Evolutionary conservation across 2,113 vertebrate genomes (phyloP).

Genomic region (Varanus komodoensis): DNA sequence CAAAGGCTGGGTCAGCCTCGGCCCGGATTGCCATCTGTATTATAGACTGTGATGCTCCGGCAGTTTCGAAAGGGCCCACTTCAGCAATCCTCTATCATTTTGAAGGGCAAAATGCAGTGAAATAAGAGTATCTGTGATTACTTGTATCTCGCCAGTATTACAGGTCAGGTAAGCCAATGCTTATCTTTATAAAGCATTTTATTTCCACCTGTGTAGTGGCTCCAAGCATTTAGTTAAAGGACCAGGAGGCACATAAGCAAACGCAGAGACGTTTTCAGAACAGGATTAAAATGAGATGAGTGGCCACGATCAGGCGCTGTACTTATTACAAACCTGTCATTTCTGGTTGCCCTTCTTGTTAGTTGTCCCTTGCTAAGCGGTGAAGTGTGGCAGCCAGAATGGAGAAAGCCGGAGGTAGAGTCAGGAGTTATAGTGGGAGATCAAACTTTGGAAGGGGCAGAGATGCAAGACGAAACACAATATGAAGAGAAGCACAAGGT

Average conservation of each 20-base stretch:
- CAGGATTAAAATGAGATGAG: constrained; percentile 10
- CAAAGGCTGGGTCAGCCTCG: background rate
- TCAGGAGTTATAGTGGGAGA: constrained; percentile 11
- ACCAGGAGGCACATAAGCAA: background rate
- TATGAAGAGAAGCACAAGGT: background rate
- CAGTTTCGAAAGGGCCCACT: background rate
- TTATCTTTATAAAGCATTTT: constrained; percentile 15
- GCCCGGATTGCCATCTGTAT: background rate
- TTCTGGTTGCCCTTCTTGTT: constrained; percentile 14
- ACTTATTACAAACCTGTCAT: background rate
- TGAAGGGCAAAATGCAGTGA: constrained; percentile 6
- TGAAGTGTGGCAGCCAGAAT: background rate
- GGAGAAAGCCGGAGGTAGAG: background rate
- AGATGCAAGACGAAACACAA: background rate
- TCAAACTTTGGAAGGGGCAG: background rate
- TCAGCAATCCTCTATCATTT: constrained; percentile 6
- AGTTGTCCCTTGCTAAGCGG: background rate
- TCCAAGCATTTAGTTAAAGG: constrained; percentile 17
- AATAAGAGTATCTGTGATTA: background rate
- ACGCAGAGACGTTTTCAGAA: background rate
- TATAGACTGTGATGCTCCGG: background rate
- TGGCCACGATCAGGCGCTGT: background rate
- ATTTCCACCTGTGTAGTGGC: background rate
- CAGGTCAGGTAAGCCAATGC: background rate
- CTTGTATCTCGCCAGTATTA: background rate